Evolutionary conservation across 2,888 invertebrate species (phyloP).

Genomic region (Drosophila affinis): DNA sequence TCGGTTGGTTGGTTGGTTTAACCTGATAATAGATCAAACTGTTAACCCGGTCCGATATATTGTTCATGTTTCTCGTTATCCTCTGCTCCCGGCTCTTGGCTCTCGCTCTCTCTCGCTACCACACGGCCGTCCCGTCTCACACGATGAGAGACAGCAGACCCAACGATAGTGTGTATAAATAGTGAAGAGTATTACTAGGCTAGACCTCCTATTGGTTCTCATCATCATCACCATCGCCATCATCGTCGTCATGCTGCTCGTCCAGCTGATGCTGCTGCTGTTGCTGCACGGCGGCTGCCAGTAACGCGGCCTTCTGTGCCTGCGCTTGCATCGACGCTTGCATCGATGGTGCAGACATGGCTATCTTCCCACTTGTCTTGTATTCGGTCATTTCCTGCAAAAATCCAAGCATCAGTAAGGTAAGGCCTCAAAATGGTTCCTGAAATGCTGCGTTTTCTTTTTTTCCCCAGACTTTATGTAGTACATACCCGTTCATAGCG

Average conservation of each 20-base stretch:
- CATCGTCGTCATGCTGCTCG: conserved; percentile 83
- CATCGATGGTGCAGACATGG: conserved; percentile 84
- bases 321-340: conserved; percentile 75
- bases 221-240: conserved; percentile 84
- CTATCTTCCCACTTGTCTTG: conserved; percentile 84
- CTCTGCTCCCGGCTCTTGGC: neutral
- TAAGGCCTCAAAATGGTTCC: neutral
- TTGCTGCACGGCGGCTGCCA: conserved; percentile 83
- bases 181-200: conserved; percentile 79
- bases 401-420: neutral
- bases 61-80: conserved; percentile 28
- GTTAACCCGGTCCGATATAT: conserved; percentile 51
- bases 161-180: conserved; percentile 64
- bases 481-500: conserved; percentile 95
- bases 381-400: conserved; percentile 84
- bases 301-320: conserved; percentile 83
- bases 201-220: conserved; percentile 84
- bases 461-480: too few relatives aligned
- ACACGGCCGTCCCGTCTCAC: conserved; percentile 67
- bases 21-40: conserved; percentile 68
- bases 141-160: conserved; percentile 10
- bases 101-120: conserved; percentile 46
- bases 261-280: conserved; percentile 80
- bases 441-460: neutral
- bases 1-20: conserved; percentile 28